Evolutionary conservation across 64 coral and sea anemone species (phyloP).

Genomic region (Montipora capricornis): DNA sequence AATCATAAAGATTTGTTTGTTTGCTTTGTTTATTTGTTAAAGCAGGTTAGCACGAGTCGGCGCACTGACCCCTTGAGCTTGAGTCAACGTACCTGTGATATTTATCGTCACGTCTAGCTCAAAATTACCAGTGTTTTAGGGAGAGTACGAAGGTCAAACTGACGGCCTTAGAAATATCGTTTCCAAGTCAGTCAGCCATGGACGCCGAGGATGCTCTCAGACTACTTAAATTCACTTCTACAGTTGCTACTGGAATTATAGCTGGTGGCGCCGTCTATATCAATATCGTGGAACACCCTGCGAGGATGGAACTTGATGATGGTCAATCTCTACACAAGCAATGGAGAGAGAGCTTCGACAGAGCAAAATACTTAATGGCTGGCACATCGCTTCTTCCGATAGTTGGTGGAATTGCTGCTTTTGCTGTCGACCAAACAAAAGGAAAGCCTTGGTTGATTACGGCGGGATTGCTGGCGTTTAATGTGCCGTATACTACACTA

Average conservation of each 20-base stretch:
- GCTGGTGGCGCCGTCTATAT: slow-evolving; percentile 67
- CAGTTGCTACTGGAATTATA: slow-evolving; percentile 49
- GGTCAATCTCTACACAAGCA: slow-evolving; percentile 43
- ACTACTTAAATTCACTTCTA: slow-evolving; percentile 47
- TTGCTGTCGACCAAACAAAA: slow-evolving; percentile 43
- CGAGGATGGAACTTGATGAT: slow-evolving; percentile 61
- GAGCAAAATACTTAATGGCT: slow-evolving; percentile 51
- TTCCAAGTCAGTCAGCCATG: slow-evolving; percentile 6
- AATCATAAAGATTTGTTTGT: no score
- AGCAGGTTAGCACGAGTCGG: no score
- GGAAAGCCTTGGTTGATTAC: slow-evolving; percentile 55
- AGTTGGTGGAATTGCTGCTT: slow-evolving; percentile 37
- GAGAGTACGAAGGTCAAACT: neutral
- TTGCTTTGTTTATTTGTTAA: no score
- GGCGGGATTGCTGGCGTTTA: slow-evolving; percentile 45
- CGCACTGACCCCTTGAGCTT: no score
- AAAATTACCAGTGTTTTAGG: no score
- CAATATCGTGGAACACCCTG: slow-evolving; percentile 61
- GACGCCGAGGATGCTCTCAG: slow-evolving; percentile 37
- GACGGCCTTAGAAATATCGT: no score
- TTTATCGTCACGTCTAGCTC: no score
- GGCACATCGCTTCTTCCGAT: slow-evolving; percentile 57
- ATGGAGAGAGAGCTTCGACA: slow-evolving; percentile 45
- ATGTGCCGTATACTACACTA: slow-evolving; percentile 45
- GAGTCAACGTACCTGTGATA: no score